Conservation (phyloP, 2,113 vertebrate species). For the Bambusicola thoracicus region DNA sequence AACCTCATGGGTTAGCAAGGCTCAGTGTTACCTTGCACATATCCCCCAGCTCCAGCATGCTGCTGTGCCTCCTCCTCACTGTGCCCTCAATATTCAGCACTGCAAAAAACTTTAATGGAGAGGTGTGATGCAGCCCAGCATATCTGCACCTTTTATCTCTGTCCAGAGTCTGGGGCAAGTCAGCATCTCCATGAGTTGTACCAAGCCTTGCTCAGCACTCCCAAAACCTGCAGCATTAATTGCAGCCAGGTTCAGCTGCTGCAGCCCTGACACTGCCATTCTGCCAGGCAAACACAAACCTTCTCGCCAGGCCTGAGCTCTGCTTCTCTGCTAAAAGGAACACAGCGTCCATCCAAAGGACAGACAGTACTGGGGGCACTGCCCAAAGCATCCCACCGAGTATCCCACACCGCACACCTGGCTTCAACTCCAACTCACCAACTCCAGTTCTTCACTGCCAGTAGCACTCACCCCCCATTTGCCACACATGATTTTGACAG, state of each 20-base stretch:
- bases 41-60: not conserved
- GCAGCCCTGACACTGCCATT: accelerated
- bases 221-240: not conserved
- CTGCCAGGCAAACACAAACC: not conserved
- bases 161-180: not conserved
- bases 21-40: not conserved
- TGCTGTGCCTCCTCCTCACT: not conserved
- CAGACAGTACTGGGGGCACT: not conserved
- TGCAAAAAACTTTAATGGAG: not conserved
- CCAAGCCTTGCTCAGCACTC: not conserved
- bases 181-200: not conserved
- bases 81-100: not conserved
- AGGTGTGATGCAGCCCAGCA: not conserved
- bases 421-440: not conserved
- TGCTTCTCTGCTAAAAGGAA: not conserved
- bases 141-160: not conserved
- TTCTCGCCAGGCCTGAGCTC: not conserved
- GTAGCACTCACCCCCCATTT: not conserved
- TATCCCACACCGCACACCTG: not conserved
- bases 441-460: not conserved
- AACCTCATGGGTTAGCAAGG: not conserved
- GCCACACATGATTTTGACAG: not conserved
- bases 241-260: not conserved
- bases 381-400: not conserved
- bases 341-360: not conserved